Conservation (phyloP, 2,888 invertebrate species). For the Drosophila merina region DNA sequence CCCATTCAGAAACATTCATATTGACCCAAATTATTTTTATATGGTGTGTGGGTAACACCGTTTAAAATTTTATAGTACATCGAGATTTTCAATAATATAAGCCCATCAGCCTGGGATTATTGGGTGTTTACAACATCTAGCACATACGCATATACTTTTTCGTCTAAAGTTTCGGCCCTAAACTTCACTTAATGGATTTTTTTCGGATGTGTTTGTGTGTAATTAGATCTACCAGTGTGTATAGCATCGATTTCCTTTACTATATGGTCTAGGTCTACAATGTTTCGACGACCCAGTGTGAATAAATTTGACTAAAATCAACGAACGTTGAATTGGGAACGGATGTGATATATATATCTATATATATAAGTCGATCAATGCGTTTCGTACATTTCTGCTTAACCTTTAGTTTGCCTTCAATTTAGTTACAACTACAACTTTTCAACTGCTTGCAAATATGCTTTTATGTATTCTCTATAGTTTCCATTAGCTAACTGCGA, state of each 20-base stretch:
- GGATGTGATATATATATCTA: conserved; percentile 73
- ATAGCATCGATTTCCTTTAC: conserved; percentile 37
- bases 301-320: conserved; percentile 79
- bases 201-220: conserved; percentile 34
- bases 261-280: conserved; percentile 48
- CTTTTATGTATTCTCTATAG: conserved; percentile 49
- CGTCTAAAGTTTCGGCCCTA: conserved; percentile 22
- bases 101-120: conserved; percentile 59
- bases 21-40: conserved; percentile 51
- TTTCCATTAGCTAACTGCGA: conserved; percentile 69
- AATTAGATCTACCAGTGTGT: conserved; percentile 61
- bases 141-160: conserved; percentile 23
- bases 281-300: conserved; percentile 39
- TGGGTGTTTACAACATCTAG: conserved; percentile 49
- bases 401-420: conserved; percentile 52
- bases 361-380: conserved; percentile 47
- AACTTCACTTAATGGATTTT: conserved; percentile 57
- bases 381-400: conserved; percentile 54
- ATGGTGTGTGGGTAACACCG: conserved; percentile 44
- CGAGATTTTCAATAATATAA: conserved; percentile 77
- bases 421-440: conserved; percentile 56
- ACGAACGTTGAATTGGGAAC: conserved; percentile 73
- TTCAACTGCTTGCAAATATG: conserved; percentile 43
- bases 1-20: conserved; percentile 55
- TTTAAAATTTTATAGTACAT: conserved; percentile 78